Percentiles rank a stretch among this genome's conserved stretches.
Evolutionary conservation across 2,113 vertebrate species (phyloP).

Genomic region (Bujurquina vittata): DNA sequence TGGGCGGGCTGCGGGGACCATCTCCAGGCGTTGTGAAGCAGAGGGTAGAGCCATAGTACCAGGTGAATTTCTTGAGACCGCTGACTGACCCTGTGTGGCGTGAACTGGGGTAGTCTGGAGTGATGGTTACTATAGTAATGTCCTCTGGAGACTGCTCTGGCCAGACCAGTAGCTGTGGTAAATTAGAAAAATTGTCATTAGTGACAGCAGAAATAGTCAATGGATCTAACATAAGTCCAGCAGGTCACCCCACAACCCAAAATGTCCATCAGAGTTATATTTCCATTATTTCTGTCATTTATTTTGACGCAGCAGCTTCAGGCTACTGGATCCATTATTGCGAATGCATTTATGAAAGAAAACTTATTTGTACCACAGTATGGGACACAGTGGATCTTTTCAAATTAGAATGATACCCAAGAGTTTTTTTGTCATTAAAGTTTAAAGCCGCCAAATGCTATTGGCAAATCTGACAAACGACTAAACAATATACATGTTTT

Average conservation of each 20-base stretch:
- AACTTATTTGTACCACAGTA: constrained; percentile 9
- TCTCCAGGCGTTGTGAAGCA: constrained; percentile 96
- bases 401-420: constrained; percentile 7
- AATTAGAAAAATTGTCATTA: background rate
- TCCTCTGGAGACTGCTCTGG: constrained; percentile 82
- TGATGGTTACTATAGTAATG: constrained; percentile 84
- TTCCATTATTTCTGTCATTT: constrained; percentile 17
- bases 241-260: background rate
- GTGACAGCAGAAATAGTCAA: background rate
- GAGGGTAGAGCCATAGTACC: constrained; percentile 87
- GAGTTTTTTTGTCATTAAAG: constrained; percentile 29
- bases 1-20: constrained; percentile 86
- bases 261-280: constrained; percentile 1
- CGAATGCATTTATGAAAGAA: constrained; percentile 21
- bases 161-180: constrained; percentile 88
- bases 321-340: constrained; percentile 38
- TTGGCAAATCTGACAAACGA: constrained; percentile 19
- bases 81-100: constrained; percentile 87
- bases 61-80: constrained; percentile 89
- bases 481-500: constrained; percentile 42
- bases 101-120: constrained; percentile 90
- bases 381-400: constrained; percentile 17
- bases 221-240: background rate
- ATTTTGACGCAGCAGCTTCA: constrained; percentile 16
- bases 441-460: constrained; percentile 32